Percentiles rank a stretch among this genome's conserved stretches.
phyloP scores from a whole-genome alignment of 2,113 vertebrate genomes.

The Holacanthus passer region DNA sequence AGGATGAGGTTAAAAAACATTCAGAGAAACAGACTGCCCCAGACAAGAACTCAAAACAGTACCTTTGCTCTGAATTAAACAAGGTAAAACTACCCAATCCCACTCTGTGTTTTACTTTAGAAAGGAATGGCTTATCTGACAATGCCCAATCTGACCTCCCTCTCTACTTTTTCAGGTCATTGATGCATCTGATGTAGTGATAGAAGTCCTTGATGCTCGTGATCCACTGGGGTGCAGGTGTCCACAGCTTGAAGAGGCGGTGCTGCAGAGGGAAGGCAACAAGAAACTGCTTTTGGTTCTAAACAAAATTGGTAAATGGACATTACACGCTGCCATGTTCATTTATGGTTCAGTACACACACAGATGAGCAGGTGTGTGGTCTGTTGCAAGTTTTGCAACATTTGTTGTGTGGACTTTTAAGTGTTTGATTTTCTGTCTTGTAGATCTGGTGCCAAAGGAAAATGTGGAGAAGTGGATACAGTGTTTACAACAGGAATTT shows the following conservation, averaged over 20 bases:
- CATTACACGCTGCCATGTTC: neutral
- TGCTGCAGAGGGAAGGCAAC: slow-evolving; percentile 82
- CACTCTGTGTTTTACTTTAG: neutral
- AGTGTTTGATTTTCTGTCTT: neutral
- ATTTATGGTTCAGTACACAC: neutral
- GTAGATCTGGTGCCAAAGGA: slow-evolving; percentile 94
- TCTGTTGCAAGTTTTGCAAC: neutral
- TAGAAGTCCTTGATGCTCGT: slow-evolving; percentile 96
- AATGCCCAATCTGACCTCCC: neutral
- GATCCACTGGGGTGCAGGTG: slow-evolving; percentile 95
- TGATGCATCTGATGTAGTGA: slow-evolving; percentile 90
- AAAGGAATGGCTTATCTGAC: neutral
- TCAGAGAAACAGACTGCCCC: slow-evolving; percentile 65
- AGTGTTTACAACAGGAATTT: slow-evolving; percentile 89
- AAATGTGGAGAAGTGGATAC: slow-evolving; percentile 89
- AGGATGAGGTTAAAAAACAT: slow-evolving; percentile 80
- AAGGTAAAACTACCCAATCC: slow-evolving; percentile 84
- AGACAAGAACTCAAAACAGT: slow-evolving; percentile 84
- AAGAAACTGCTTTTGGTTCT: slow-evolving; percentile 92
- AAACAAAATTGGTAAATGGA: slow-evolving; percentile 92
- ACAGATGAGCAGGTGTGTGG: neutral
- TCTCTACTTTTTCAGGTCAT: slow-evolving; percentile 86
- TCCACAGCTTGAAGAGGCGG: slow-evolving; percentile 90
- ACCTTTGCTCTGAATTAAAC: slow-evolving; percentile 88
- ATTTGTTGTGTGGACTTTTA: neutral